These are phyloP conservation scores for Drosophila paranaensis DNA, from an alignment of 2,888 invertebrate genomes.

Conservation along the genomic window DNA sequence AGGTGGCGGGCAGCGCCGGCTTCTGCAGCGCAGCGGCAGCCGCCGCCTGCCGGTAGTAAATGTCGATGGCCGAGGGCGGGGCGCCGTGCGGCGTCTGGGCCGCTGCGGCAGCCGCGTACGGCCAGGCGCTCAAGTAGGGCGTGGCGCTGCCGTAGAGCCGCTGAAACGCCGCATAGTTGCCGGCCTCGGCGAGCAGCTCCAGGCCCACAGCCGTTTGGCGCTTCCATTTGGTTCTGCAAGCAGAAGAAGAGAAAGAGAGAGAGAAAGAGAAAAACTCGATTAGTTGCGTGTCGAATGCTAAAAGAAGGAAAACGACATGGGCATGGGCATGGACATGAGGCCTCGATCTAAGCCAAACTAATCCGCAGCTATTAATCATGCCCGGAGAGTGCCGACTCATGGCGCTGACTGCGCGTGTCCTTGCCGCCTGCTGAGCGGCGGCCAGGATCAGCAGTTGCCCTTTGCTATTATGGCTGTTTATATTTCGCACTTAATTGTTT, in stretches of 20 bases:
- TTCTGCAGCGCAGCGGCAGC: constrained; percentile 93
- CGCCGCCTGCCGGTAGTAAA: constrained; percentile 92
- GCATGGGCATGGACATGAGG: constrained; percentile 1
- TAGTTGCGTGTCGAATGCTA: constrained; percentile 40
- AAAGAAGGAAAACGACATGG: constrained; percentile 14
- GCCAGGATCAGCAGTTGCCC: constrained; percentile 7
- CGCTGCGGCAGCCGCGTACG: constrained; percentile 84
- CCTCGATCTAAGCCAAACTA: constrained; percentile 30
- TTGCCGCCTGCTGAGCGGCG: constrained; percentile 52
- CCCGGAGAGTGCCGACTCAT: constrained; percentile 59
- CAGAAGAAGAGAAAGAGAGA: not conserved
- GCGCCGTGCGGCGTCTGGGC: constrained; percentile 87
- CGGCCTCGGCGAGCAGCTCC: constrained; percentile 98
- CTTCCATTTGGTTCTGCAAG: constrained; percentile 97
- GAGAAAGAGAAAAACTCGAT: constrained; percentile 3
- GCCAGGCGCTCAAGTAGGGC: constrained; percentile 88
- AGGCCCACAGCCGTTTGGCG: constrained; percentile 98
- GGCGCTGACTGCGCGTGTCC: constrained; percentile 62
- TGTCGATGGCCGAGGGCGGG: constrained; percentile 89
- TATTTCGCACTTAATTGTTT: constrained; percentile 84
- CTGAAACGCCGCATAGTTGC: constrained; percentile 99
- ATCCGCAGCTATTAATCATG: constrained; percentile 65
- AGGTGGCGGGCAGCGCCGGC: constrained; percentile 90
- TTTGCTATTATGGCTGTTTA: constrained; percentile 72
- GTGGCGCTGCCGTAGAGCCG: constrained; percentile 92